These are phyloP conservation scores for Austrofundulus limnaeus DNA, from an alignment of 2,113 vertebrate genomes.

Conservation along the genomic window DNA sequence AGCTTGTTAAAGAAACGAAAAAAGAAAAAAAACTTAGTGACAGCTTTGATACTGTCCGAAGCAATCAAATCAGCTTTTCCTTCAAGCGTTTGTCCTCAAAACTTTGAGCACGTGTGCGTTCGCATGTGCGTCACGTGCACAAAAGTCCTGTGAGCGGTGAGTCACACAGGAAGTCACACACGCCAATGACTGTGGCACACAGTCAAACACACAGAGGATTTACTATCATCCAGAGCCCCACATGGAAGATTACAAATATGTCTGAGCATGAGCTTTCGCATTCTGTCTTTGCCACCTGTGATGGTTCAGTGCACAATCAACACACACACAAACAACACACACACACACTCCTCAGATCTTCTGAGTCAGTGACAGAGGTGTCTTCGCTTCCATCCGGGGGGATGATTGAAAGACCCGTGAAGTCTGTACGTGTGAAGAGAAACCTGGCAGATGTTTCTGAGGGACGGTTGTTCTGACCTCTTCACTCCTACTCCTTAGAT, in stretches of 20 bases:
- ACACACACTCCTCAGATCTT: conserved; percentile 26
- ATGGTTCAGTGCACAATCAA: conserved; percentile 43
- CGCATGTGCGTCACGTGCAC: conserved; percentile 41
- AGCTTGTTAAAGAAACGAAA: conserved; percentile 20
- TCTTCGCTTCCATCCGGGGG: conserved; percentile 27
- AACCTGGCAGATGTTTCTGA: conserved; percentile 41
- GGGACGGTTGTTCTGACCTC: conserved; percentile 23
- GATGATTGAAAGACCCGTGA: conserved; percentile 29
- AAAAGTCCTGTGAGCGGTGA: conserved; percentile 45
- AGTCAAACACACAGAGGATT: conserved; percentile 45
- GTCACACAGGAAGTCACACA: conserved; percentile 55
- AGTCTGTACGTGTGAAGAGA: conserved; percentile 16
- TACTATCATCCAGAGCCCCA: conserved; percentile 45
- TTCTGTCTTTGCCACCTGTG: conserved; percentile 60
- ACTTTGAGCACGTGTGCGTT: conserved; percentile 10
- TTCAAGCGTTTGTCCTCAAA: conserved; percentile 57
- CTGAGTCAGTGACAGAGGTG: conserved; percentile 34
- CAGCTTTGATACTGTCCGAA: conserved; percentile 59
- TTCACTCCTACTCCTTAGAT: neutral
- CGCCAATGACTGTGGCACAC: conserved; percentile 17
- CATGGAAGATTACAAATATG: conserved; percentile 51
- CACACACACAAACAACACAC: conserved; percentile 22
- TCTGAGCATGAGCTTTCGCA: conserved; percentile 41
- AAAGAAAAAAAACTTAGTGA: conserved; percentile 52
- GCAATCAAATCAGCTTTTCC: conserved; percentile 58